A percentile compares a stretch with the other conserved stretches of the same genome.
These are phyloP conservation scores for Drosophila niveifrons DNA, from an alignment of 2,888 invertebrate genomes.

Conservation along the genomic window DNA sequence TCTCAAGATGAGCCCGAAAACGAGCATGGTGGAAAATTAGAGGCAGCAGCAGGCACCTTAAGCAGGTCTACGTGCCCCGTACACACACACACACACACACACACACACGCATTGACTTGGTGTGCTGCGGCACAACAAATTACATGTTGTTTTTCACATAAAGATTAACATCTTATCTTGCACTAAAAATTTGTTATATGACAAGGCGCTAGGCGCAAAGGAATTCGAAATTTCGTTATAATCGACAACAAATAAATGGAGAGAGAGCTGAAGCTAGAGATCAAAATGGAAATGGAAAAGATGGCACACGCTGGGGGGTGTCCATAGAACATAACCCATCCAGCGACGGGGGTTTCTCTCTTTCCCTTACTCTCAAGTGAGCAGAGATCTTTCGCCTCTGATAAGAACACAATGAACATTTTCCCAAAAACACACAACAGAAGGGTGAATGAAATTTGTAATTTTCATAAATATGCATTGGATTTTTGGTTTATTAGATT, in stretches of 20 bases:
- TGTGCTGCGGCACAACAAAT: slow-evolving; percentile 69
- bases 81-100: slow-evolving; percentile 37
- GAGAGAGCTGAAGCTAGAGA: neutral
- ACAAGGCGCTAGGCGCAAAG: slow-evolving; percentile 76
- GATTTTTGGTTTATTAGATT: slow-evolving; percentile 12
- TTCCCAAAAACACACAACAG: slow-evolving; percentile 5
- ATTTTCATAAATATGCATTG: slow-evolving; percentile 74
- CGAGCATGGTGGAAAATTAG: slow-evolving; percentile 32
- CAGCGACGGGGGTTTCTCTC: slow-evolving; percentile 40
- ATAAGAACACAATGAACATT: slow-evolving; percentile 51
- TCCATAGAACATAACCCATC: slow-evolving; percentile 23
- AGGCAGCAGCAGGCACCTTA: slow-evolving; percentile 44
- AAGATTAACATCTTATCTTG: slow-evolving; percentile 84
- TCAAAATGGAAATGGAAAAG: slow-evolving; percentile 35
- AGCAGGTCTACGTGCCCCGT: slow-evolving; percentile 51
- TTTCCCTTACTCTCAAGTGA: slow-evolving; percentile 17
- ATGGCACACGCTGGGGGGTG: slow-evolving; percentile 84
- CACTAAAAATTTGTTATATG: slow-evolving; percentile 81
- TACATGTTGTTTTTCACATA: slow-evolving; percentile 84
- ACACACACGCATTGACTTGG: slow-evolving; percentile 23
- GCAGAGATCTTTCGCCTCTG: slow-evolving; percentile 56
- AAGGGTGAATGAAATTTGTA: slow-evolving; percentile 72
- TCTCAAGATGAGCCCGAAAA: slow-evolving; percentile 75
- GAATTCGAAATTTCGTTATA: slow-evolving; percentile 65
- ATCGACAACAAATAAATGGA: slow-evolving; percentile 40